Evolutionary conservation across 1,140 invertebrate genomes (phyloP), one percentile per base, ranked within the genome.

Genomic region (Arion vulgaris): DNA sequence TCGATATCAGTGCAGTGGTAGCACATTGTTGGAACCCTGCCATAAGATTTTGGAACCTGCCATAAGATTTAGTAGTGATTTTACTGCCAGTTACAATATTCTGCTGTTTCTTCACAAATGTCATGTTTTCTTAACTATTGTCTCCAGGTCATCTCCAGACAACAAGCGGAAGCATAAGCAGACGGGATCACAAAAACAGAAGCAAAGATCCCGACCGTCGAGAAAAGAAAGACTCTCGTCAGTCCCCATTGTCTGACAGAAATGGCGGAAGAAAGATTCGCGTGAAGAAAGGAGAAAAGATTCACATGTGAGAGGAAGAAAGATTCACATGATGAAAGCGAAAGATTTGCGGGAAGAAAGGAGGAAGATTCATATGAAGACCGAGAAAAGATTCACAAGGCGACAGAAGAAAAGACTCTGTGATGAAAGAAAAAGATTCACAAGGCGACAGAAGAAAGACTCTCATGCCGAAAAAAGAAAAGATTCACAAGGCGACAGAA

Each of bases 181-280:
- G 66, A 49, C 39, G 23, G 28, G 36, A n/a, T 17, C 1, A 9
- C 28, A 78, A 78, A 36, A 57, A 28, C 32, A 36, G 45, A 39
- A 36, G 39, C 32, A 36, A 39, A 53, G n/a, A 19, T 45, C 9
- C 28, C 73, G 0, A 28, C 32, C 45, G 41, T 0, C 38, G 45
- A n/a, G 73, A 75, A 7, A 75, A 53, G n/a, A 62, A 34, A 78
- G 76, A 78, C 66, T 62, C 76, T 17, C 34, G 15, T 13, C n/a
- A 36, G 9, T 78, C 76, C 34, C 76, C 39, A 2, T 36, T n/a
- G 17, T n/a, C 76, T 62, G 51, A 23, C 41, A 76, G 49, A 76
- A 4, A 53, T 62, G 76, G 38, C 15, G 66, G 76, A 17, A 57
- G 45, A 75, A 36, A n/a, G 28, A 28, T 45, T 39, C 26, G 45